Evolutionary conservation across 2,797 vertebrate species (phyloP).

Genomic region (Pangasius larnaudii): DNA sequence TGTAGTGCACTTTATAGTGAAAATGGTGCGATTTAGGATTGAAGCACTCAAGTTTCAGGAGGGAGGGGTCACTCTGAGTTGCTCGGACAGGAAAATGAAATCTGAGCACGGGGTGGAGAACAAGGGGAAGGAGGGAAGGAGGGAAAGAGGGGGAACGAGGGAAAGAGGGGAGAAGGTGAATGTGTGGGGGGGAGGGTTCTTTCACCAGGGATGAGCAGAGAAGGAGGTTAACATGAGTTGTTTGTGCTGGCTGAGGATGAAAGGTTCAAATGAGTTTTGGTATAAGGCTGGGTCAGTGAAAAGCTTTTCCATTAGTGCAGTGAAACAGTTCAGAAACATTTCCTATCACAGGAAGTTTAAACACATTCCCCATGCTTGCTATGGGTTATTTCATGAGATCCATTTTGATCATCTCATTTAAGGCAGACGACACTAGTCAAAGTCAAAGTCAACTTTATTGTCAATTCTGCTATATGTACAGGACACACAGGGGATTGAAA

Average conservation of each 20-base stretch:
- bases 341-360: not conserved
- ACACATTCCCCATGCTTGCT: not conserved
- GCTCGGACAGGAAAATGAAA: constrained; percentile 61
- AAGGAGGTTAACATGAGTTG: not conserved
- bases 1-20: not conserved
- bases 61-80: constrained; percentile 10
- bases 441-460: too few species aligned
- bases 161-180: not conserved
- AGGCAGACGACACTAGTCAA: not conserved
- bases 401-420: not conserved
- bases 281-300: not conserved
- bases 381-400: not conserved
- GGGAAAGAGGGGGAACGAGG: not conserved
- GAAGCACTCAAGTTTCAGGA: not conserved
- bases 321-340: not conserved
- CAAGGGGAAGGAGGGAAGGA: not conserved
- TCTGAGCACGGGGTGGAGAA: constrained; percentile 47
- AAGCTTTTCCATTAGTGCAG: not conserved
- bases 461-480: too few species aligned
- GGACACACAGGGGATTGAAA: too few species aligned
- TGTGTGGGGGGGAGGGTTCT: not conserved
- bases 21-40: not conserved
- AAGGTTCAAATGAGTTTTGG: not conserved
- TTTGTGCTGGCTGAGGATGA: constrained; percentile 22
- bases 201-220: constrained; percentile 15